A percentile compares a stretch with the other conserved stretches of the same genome.
Conservation (phyloP, 2,113 vertebrate species). For the Phrynosoma platyrhinos region DNA sequence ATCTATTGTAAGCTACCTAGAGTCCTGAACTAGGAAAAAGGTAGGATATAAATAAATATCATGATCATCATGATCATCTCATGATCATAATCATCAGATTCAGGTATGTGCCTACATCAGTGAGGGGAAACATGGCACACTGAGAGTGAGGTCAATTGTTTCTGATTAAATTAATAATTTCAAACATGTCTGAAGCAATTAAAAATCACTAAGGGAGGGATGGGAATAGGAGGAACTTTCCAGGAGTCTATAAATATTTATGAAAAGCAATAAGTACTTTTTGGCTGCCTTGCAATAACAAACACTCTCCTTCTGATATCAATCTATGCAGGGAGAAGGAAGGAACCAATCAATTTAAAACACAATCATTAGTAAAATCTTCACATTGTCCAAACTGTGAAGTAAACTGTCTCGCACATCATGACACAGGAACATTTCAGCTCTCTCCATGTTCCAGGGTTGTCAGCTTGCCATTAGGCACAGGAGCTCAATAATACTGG, state of each 20-base stretch:
- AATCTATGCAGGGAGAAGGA: not conserved
- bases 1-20: no score
- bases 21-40: no score
- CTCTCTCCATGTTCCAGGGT: not conserved
- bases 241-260: not conserved
- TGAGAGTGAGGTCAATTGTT: not conserved
- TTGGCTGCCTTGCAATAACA: not conserved
- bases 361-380: constrained; percentile 5
- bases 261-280: not conserved
- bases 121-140: not conserved
- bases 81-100: not conserved
- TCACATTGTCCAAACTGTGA: constrained; percentile 17
- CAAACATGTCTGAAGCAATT: not conserved
- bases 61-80: no score
- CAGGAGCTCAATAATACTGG: not conserved
- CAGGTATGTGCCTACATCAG: not conserved
- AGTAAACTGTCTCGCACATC: constrained; percentile 24
- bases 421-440: constrained; percentile 23
- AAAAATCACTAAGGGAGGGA: not conserved
- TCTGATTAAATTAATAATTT: not conserved
- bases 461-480: not conserved
- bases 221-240: not conserved
- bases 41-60: no score
- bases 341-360: constrained; percentile 1
- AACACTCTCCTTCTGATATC: not conserved